phyloP scores from a whole-genome alignment of 2,888 invertebrate species.

The Galeruca laticollis region DNA sequence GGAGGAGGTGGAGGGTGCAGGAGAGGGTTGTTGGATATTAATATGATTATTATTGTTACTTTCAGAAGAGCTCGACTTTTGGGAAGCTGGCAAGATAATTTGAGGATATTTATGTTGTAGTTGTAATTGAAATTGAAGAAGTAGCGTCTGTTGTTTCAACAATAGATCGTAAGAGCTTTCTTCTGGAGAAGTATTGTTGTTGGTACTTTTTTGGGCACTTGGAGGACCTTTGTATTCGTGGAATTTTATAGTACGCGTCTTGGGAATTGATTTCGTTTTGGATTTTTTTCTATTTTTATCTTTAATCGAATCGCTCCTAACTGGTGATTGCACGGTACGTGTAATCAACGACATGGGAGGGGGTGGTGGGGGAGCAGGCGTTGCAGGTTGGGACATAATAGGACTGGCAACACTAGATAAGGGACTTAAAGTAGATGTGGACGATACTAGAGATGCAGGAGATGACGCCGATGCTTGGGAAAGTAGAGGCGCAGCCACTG shows the following conservation, averaged over 20 bases:
- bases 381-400: slow-evolving; percentile 67
- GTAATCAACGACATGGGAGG: slow-evolving; percentile 68
- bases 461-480: slow-evolving; percentile 63
- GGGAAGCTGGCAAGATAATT: slow-evolving; percentile 82
- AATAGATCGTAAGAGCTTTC: slow-evolving; percentile 93
- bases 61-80: slow-evolving; percentile 61
- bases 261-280: slow-evolving; percentile 84
- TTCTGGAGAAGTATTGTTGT: slow-evolving; percentile 70
- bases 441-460: slow-evolving; percentile 68
- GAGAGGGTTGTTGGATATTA: slow-evolving; percentile 63
- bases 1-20: slow-evolving; percentile 64
- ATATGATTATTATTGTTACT: slow-evolving; percentile 41
- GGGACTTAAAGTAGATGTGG: slow-evolving; percentile 77
- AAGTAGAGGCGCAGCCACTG: slow-evolving; percentile 69
- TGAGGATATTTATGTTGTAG: slow-evolving; percentile 86
- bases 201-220: slow-evolving; percentile 79
- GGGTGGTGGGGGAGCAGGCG: slow-evolving; percentile 69
- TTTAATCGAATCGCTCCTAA: slow-evolving; percentile 73
- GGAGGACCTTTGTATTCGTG: slow-evolving; percentile 97
- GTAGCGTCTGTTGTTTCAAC: slow-evolving; percentile 93
- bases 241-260: slow-evolving; percentile 93
- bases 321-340: slow-evolving; percentile 65
- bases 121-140: slow-evolving; percentile 89
- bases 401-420: slow-evolving; percentile 77
- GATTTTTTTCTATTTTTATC: slow-evolving; percentile 86